Percentiles rank a stretch among this genome's conserved stretches.
These are phyloP conservation scores for Nephrocerus scutellatus DNA, from an alignment of 2,888 invertebrate species.

Conservation along the genomic window DNA sequence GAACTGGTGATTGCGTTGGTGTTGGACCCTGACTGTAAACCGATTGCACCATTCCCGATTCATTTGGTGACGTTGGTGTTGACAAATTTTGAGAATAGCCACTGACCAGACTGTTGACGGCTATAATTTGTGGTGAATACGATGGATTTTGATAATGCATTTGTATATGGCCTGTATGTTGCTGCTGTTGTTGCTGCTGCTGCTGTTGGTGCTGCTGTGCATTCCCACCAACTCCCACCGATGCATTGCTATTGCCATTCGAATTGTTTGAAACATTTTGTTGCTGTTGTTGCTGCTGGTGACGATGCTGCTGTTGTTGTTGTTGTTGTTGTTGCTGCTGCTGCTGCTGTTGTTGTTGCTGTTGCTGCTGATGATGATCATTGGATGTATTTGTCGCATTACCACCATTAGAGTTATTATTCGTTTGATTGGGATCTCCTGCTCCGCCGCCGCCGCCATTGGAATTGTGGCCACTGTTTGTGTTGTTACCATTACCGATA, in stretches of 20 bases:
- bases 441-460: constrained; percentile 29
- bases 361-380: constrained; percentile 27
- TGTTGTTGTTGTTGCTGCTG: constrained; percentile 31
- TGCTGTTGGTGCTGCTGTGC: constrained; percentile 29
- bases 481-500: constrained; percentile 45
- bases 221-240: constrained; percentile 10
- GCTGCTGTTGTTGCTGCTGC: constrained; percentile 31
- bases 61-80: constrained; percentile 53
- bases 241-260: constrained; percentile 17
- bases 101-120: constrained; percentile 50
- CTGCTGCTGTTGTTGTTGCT: constrained; percentile 26
- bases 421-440: constrained; percentile 40
- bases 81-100: constrained; percentile 52
- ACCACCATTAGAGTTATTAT: constrained; percentile 23
- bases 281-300: constrained; percentile 33
- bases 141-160: constrained; percentile 30
- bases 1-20: constrained; percentile 47
- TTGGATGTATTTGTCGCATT: constrained; percentile 27
- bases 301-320: constrained; percentile 33
- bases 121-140: constrained; percentile 47
- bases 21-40: constrained; percentile 49
- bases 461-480: constrained; percentile 42
- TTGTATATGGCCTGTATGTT: constrained; percentile 30
- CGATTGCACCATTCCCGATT: constrained; percentile 51
- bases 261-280: constrained; percentile 34